These are phyloP conservation scores for Pogonomyrmex barbatus DNA, from an alignment of 1,140 invertebrate species.

Conservation along the genomic window DNA sequence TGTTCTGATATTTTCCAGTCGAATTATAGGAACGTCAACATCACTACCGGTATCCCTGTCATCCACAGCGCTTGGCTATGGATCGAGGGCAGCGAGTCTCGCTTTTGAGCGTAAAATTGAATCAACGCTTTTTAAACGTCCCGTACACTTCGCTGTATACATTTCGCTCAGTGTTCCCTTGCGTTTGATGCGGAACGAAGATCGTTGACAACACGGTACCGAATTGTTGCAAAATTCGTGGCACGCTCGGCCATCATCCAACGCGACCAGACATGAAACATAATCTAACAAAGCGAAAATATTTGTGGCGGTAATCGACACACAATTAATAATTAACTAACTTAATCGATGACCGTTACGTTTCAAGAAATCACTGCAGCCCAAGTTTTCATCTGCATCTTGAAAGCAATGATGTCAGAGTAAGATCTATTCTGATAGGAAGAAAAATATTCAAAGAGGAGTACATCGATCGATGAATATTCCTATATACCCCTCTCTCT, in stretches of 20 bases:
- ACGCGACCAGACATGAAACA: conserved; percentile 15
- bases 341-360: background rate
- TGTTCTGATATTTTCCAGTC: conserved; percentile 74
- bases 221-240: conserved; percentile 57
- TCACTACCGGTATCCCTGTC: conserved; percentile 72
- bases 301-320: background rate
- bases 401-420: background rate
- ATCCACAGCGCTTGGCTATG: conserved; percentile 69
- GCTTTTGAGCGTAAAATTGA: conserved; percentile 76
- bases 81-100: conserved; percentile 68
- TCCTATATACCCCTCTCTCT: background rate
- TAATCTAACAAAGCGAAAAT: conserved; percentile 1
- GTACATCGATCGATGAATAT: conserved; percentile 24
- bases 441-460: background rate
- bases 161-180: conserved; percentile 54
- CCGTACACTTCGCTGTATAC: conserved; percentile 65
- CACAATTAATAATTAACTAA: background rate
- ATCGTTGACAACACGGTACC: conserved; percentile 51
- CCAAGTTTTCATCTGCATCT: background rate
- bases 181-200: conserved; percentile 61
- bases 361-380: background rate
- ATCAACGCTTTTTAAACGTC: conserved; percentile 75
- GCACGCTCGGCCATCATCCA: conserved; percentile 30
- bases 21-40: conserved; percentile 77
- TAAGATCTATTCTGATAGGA: background rate